These are phyloP conservation scores for Philopedon plagiatum DNA, from an alignment of 2,888 invertebrate genomes.

Conservation along the genomic window DNA sequence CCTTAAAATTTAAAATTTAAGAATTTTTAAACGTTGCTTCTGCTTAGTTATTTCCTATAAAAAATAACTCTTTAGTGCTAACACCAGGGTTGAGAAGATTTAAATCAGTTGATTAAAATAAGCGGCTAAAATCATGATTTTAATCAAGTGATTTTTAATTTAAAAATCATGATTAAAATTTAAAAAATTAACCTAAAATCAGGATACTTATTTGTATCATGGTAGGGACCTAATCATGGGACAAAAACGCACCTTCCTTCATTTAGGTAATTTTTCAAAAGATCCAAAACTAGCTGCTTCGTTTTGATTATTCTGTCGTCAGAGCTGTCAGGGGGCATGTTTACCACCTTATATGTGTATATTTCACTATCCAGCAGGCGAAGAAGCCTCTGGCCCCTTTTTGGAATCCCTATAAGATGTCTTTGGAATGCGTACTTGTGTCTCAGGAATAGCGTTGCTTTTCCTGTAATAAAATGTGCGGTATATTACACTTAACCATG, in stretches of 20 bases:
- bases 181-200: too few relatives aligned
- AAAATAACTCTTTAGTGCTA: too few relatives aligned
- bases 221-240: too few relatives aligned
- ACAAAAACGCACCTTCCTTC: background rate
- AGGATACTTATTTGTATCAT: too few relatives aligned
- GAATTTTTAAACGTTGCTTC: too few relatives aligned
- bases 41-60: too few relatives aligned
- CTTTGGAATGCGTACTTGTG: background rate
- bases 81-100: too few relatives aligned
- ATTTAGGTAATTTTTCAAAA: conserved; percentile 16
- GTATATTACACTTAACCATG: too few relatives aligned
- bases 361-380: conserved; percentile 2
- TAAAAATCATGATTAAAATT: too few relatives aligned
- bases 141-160: too few relatives aligned
- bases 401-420: background rate
- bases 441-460: conserved; percentile 7
- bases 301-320: background rate
- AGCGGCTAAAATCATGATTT: too few relatives aligned
- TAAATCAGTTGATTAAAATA: too few relatives aligned
- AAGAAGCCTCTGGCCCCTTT: conserved; percentile 7
- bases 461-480: background rate
- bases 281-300: background rate
- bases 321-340: background rate
- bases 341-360: conserved; percentile 11
- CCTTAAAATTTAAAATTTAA: background rate